Conservation (phyloP, 2,797 vertebrate species). For the Heliangelus exortis region DNA sequence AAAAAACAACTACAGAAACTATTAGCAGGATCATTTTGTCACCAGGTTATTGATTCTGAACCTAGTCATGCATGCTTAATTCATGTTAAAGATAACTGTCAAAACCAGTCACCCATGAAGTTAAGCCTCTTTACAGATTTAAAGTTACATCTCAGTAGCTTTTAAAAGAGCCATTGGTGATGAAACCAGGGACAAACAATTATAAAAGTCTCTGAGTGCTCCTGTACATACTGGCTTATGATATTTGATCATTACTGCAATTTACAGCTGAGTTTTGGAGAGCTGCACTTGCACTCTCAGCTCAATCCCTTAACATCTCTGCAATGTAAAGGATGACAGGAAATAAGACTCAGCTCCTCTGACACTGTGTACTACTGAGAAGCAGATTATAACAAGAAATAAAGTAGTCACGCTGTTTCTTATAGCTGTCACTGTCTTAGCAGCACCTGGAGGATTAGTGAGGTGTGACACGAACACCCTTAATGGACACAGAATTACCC, state of each 20-base stretch:
- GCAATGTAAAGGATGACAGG: too few relatives aligned
- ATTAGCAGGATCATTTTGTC: neutral
- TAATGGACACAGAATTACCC: fast-evolving
- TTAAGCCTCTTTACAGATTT: too few relatives aligned
- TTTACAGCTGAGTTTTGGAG: fast-evolving
- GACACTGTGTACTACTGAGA: fast-evolving
- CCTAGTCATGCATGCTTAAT: neutral
- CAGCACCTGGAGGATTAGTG: fast-evolving
- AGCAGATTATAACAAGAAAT: fast-evolving
- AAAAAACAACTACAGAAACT: neutral
- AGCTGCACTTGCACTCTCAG: fast-evolving
- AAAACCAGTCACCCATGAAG: neutral
- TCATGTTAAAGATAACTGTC: neutral
- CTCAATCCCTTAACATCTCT: too few relatives aligned
- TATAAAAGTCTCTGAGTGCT: neutral
- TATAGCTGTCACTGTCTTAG: fast-evolving
- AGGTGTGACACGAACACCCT: too few relatives aligned
- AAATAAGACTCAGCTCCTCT: fast-evolving
- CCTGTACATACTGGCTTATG: neutral
- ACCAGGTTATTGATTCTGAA: neutral
- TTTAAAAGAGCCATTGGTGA: neutral
- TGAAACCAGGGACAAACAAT: neutral
- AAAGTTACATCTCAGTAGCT: fast-evolving
- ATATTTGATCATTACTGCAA: fast-evolving
- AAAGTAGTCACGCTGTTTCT: fast-evolving